A percentile compares a stretch with the other conserved stretches of the same genome.
phyloP scores from a whole-genome alignment of 2,113 vertebrate genomes.

The Festucalex cinctus region DNA sequence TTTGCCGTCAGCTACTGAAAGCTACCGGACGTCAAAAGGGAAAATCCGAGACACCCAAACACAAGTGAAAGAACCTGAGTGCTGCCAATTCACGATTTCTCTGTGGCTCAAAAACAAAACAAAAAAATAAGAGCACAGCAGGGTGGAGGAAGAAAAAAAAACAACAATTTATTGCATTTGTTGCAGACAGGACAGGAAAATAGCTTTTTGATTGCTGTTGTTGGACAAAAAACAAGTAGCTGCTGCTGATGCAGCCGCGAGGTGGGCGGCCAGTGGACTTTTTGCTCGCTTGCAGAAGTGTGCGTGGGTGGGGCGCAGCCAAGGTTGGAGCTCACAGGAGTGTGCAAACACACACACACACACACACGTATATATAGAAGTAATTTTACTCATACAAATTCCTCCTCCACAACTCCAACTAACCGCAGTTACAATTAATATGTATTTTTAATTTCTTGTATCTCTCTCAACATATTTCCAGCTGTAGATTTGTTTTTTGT shows the following conservation, averaged over 20 bases:
- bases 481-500: not conserved
- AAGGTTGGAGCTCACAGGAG: conserved; percentile 62
- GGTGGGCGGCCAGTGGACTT: conserved; percentile 54
- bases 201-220: conserved; percentile 39
- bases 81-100: conserved; percentile 11
- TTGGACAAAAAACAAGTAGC: conserved; percentile 19
- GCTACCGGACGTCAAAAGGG: not conserved
- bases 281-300: conserved; percentile 53
- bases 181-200: conserved; percentile 11
- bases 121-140: not conserved
- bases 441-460: not conserved
- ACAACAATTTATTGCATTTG: conserved; percentile 16
- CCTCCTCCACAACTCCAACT: not conserved
- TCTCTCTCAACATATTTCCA: not conserved
- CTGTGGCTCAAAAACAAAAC: not conserved
- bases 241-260: conserved; percentile 54
- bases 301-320: conserved; percentile 56
- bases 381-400: conserved; percentile 6
- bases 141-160: not conserved
- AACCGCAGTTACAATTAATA: not conserved
- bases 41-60: conserved; percentile 14
- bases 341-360: conserved; percentile 17
- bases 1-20: not conserved
- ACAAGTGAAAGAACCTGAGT: conserved; percentile 5
- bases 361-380: not conserved